A percentile compares a stretch with the other conserved stretches of the same genome.
phyloP scores from a whole-genome alignment of 2,797 vertebrate species.

The Heliangelus exortis region DNA sequence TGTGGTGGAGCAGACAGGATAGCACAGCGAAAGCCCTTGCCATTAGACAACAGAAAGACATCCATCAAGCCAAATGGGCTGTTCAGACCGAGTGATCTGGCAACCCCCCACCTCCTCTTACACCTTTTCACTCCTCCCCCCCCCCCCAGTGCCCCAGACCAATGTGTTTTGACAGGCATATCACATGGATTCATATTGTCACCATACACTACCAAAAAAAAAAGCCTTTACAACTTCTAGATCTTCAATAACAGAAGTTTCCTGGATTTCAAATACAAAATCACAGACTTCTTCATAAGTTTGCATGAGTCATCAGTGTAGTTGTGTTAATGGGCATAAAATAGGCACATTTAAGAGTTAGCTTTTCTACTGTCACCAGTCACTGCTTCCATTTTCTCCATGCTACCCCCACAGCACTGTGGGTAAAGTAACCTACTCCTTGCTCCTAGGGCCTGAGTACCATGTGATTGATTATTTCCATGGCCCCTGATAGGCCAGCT shows the following conservation, averaged over 20 bases:
- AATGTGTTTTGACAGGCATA: not conserved
- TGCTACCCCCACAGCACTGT: rapidly evolving
- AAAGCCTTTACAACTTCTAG: not conserved
- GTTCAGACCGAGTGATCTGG: not conserved
- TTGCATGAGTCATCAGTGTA: not conserved
- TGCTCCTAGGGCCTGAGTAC: not conserved
- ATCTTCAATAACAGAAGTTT: not conserved
- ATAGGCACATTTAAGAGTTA: not conserved
- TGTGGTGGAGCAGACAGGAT: not conserved
- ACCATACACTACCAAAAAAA: not conserved
- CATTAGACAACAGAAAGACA: not conserved
- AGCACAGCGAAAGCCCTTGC: not conserved
- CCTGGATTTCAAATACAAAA: not conserved
- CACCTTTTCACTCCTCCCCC: not conserved
- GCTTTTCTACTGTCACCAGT: not conserved
- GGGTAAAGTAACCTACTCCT: not conserved
- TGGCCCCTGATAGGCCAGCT: not conserved
- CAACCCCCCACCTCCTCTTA: not conserved
- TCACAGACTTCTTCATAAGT: not conserved
- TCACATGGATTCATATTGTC: not conserved
- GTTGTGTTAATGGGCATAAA: not conserved
- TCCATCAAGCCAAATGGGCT: not conserved
- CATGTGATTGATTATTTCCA: not conserved
- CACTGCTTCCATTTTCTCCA: not conserved
- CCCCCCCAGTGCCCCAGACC: not conserved